These are phyloP conservation scores for Scaptomyza cyrtandrae DNA, from an alignment of 2,888 invertebrate genomes.

Conservation along the genomic window DNA sequence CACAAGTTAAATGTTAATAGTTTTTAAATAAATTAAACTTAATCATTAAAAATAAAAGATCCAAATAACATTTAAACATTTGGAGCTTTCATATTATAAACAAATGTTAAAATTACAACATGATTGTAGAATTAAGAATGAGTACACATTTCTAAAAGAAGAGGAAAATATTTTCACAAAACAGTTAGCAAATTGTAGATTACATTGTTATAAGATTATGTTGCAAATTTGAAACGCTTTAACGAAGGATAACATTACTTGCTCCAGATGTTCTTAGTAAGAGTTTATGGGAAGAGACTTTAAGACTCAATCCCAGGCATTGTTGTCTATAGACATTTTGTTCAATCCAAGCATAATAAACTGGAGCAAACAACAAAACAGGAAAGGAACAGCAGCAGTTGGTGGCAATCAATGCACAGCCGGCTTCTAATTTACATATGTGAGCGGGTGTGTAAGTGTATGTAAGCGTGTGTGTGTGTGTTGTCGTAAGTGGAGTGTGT, in stretches of 20 bases:
- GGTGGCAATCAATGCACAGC: constrained; percentile 53
- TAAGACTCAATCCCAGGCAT: constrained; percentile 4
- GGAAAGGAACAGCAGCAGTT: constrained; percentile 23
- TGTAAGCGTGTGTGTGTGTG: background rate
- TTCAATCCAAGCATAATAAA: constrained; percentile 31
- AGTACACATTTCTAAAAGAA: background rate
- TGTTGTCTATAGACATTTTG: constrained; percentile 24
- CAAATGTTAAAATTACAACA: too few species aligned
- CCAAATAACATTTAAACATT: too few species aligned
- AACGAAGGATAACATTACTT: background rate
- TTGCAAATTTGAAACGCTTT: background rate
- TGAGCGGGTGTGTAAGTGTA: background rate
- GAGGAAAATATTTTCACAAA: background rate
- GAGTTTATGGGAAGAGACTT: constrained; percentile 4
- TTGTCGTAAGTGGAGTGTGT: background rate
- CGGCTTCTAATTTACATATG: constrained; percentile 61
- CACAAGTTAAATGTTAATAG: background rate
- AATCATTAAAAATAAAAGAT: too few species aligned
- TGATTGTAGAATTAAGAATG: too few species aligned
- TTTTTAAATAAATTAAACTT: background rate
- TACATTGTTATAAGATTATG: background rate
- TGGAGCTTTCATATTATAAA: too few species aligned
- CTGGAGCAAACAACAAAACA: constrained; percentile 15
- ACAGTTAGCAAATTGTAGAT: background rate
- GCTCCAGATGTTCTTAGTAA: constrained; percentile 7